A percentile compares a stretch with the other conserved stretches of the same genome.
Evolutionary conservation across 2,113 vertebrate species (phyloP).

Genomic region (Butorides virescens): DNA sequence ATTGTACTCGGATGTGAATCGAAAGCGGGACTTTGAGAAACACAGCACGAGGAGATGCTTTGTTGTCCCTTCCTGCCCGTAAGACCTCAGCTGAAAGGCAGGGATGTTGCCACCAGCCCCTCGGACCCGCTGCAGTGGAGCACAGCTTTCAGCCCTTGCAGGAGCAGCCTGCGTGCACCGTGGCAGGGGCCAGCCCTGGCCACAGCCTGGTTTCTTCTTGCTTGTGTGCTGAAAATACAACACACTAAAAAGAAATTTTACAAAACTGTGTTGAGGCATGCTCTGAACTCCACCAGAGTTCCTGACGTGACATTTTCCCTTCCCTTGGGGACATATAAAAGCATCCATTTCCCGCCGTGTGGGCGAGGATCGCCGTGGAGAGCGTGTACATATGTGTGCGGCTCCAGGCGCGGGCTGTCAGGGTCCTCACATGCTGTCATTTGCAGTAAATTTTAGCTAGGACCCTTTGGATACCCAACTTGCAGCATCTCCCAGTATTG

Average conservation of each 20-base stretch:
- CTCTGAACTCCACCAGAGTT: not conserved
- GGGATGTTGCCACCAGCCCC: not conserved
- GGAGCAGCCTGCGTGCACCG: not conserved
- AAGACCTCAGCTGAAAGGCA: not conserved
- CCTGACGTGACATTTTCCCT: not conserved
- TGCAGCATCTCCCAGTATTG: not conserved
- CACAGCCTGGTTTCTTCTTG: not conserved
- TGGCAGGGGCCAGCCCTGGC: rapidly evolving
- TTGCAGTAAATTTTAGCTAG: not conserved
- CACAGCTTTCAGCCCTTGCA: not conserved
- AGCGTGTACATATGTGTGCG: rapidly evolving
- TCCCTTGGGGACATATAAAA: not conserved
- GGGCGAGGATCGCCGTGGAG: rapidly evolving
- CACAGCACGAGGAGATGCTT: rapidly evolving
- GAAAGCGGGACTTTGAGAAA: not conserved
- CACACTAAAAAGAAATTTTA: not conserved
- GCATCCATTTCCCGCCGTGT: not conserved
- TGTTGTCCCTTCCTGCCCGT: not conserved
- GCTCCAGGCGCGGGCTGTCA: not conserved
- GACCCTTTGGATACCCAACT: not conserved
- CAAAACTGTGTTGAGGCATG: rapidly evolving
- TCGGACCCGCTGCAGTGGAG: not conserved
- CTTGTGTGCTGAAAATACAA: not conserved
- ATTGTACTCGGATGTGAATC: rapidly evolving
- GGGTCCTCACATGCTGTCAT: not conserved